Evolutionary conservation across 2,113 vertebrate genomes (phyloP), one percentile per base, ranked within the genome.

Genomic region (Sinocyclocheilus anophthalmus): DNA sequence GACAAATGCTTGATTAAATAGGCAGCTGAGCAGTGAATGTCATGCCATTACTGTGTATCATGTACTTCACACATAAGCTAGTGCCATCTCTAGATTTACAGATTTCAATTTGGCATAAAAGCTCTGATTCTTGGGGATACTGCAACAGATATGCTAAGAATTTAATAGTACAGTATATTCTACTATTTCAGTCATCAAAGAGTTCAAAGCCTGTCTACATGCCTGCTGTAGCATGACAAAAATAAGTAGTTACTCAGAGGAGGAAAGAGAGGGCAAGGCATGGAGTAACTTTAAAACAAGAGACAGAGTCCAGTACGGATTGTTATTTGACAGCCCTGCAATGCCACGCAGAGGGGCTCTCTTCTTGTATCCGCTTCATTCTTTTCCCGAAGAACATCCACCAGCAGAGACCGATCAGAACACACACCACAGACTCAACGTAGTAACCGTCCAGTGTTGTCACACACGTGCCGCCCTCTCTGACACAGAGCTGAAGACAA

Each of bases 391-490:
- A 92, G 88, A 96, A 94, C 86, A 97, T 87, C 98, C 98, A 99
- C 98, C 98, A 99, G 84, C 89, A 88, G 45, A 99, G 93, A 18
- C 98, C 98, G 59, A 99, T 95, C 87, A 97, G 6, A 55, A 97
- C 93, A 22, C 98, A 99, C 89, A 97, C 57, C 86, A 96, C 0
- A 0, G 98, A 99, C 87, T 99, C 98, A 93, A 99, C 96, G 0
- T 97, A 99, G 94, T 99, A 99, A 37, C 98, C 98, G 5, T 99
- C 98, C 91, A 98, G 33, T 0, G 94, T 91, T 0, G 95, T 98
- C 53, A 96, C 88, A 26, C 98, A 99, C 0, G 92, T 89, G 0
- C 98, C 98, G 1, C 97, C 97, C 3, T 96, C 95, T 88, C 95
- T 94, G 11, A 92, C 84, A 86, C 98, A 98, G 89, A 99, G 95